A percentile compares a stretch with the other conserved stretches of the same genome.
Evolutionary conservation across 2,113 vertebrate genomes (phyloP).

Genomic region (Microtus oregoni): DNA sequence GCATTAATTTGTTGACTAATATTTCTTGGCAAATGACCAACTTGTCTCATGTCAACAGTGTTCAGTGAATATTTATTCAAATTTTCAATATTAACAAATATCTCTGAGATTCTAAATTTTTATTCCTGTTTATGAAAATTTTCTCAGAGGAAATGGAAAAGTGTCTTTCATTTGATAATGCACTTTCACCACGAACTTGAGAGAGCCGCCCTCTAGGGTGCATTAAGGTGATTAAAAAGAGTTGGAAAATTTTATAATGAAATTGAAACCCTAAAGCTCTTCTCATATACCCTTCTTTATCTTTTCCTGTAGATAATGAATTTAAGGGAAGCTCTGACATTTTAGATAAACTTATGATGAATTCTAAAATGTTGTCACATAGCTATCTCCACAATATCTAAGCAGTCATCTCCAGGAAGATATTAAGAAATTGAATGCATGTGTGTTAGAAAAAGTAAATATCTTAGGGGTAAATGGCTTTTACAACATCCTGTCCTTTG

Average conservation of each 20-base stretch:
- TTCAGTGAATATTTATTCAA: background rate
- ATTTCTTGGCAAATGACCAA: background rate
- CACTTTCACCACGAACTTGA: background rate
- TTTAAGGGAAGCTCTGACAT: slow-evolving; percentile 7
- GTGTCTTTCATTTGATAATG: background rate
- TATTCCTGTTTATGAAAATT: background rate
- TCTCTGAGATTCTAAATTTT: background rate
- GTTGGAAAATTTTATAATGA: slow-evolving; percentile 42
- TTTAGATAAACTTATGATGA: slow-evolving; percentile 47
- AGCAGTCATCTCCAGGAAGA: slow-evolving; percentile 18
- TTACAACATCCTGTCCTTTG: background rate
- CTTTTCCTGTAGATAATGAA: slow-evolving; percentile 34
- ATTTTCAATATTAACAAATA: background rate
- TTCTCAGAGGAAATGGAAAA: background rate
- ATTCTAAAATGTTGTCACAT: slow-evolving; percentile 24
- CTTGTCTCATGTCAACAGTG: background rate
- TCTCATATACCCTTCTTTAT: background rate
- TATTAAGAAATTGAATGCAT: slow-evolving; percentile 48
- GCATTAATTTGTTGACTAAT: background rate
- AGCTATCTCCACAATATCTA: slow-evolving; percentile 21
- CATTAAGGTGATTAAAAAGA: background rate
- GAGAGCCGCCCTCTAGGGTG: background rate
- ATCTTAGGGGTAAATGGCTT: slow-evolving; percentile 34
- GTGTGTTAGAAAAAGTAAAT: slow-evolving; percentile 61
- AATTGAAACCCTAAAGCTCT: background rate